A percentile compares a stretch with the other conserved stretches of the same genome.
phyloP scores from a whole-genome alignment of 2,888 invertebrate species.

The Noctuana brunneofusca region DNA sequence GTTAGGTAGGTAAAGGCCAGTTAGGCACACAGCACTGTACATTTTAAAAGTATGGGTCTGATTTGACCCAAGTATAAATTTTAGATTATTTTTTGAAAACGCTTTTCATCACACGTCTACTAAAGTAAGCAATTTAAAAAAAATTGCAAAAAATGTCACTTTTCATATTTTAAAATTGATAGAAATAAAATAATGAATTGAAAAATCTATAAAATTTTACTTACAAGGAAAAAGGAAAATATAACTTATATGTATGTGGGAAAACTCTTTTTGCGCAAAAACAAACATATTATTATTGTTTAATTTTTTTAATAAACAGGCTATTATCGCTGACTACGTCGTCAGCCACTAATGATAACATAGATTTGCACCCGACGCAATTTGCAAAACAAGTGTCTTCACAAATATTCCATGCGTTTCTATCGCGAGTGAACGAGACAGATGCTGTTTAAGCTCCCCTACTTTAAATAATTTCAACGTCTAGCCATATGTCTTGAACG shows the following conservation, averaged over 20 bases:
- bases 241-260: neutral
- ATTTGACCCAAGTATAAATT: no score
- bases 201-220: neutral
- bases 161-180: no score
- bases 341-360: conserved; percentile 38
- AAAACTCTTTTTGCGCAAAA: conserved; percentile 21
- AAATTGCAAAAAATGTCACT: no score
- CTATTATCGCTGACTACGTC: conserved; percentile 41
- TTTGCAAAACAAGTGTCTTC: conserved; percentile 78
- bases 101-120: no score
- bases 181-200: no score
- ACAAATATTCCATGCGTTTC: conserved; percentile 79
- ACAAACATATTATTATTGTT: conserved; percentile 13
- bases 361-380: conserved; percentile 72
- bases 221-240: neutral
- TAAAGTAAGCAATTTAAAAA: no score
- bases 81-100: no score
- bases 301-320: conserved; percentile 36
- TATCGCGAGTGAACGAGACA: conserved; percentile 75
- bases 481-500: conserved; percentile 69
- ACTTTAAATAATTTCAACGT: conserved; percentile 61
- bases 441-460: conserved; percentile 59
- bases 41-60: no score
- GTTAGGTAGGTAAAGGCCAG: no score
- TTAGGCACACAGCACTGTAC: no score